Base-by-base conservation (phyloP, 2,888 invertebrate genomes). In the Dinocampus coccinellae region DNA sequence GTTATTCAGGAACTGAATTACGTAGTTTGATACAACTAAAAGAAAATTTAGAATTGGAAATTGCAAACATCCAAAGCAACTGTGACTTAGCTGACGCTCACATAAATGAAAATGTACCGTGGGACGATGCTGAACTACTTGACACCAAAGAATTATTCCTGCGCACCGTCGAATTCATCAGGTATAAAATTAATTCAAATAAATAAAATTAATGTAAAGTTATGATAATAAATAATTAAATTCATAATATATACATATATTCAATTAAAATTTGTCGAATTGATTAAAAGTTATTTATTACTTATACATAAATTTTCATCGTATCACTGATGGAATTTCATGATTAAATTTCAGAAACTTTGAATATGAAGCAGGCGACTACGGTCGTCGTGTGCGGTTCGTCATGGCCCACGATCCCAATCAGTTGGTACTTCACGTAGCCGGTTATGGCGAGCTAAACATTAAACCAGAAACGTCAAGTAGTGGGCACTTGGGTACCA, bases 1-100 rank as follows among this genome's bases (percentile, higher is more conserved):
- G 95, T 79, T 99, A 98, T 88, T 90, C 96, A 82, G 92, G 94
- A 69, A 94, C 93, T 36, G 99, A 99, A 90, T 90, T 95, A 82
- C 92, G 96, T 80, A 94, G 94, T 82, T 90, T 98, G 74, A 93
- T 93, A 70, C 92, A 94, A 77, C 91, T 98, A 65, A 97, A 97
- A 89, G 97, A 97, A 88, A 97, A 97, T 88, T 90, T 99, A 81
- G 97, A 98, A 87, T 92, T 94, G 86, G 99, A 99, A 89, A 94
- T 98, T 85, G 92, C 94, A 79, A 99, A 98, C 89, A 97, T 99
- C 83, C 92, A 94, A 84, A 97, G 97, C 86, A 99, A 98, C 88
- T 98, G 98, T 89, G 98, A 98, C 88, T 90, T 97, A 84, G 96
- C 97, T 63, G 98, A 98, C 88, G 97, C 97, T 87, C 95, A 97